Evolutionary conservation across 2,113 vertebrate species (phyloP).

Genomic region (Crocuta crocuta): DNA sequence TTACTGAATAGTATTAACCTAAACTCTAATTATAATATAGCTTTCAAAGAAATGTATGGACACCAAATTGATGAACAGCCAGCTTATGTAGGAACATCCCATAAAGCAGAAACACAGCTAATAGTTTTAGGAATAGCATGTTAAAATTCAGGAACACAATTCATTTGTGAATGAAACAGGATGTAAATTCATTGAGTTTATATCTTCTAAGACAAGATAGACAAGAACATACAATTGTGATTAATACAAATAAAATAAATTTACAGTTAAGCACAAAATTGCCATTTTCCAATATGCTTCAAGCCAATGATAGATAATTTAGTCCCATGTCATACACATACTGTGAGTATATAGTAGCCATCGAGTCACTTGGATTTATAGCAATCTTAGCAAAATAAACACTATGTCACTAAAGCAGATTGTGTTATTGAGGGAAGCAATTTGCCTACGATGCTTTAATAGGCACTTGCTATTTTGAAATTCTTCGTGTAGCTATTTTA

Average conservation of each 20-base stretch:
- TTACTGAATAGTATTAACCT: conserved; percentile 90
- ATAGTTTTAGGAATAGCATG: conserved; percentile 84
- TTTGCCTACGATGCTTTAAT: background rate
- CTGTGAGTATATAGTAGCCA: background rate
- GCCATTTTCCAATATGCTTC: background rate
- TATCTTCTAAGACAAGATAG: conserved; percentile 75
- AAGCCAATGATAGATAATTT: conserved; percentile 63
- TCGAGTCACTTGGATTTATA: background rate
- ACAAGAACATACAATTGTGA: conserved; percentile 43
- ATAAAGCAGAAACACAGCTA: conserved; percentile 90
- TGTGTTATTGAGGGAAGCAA: background rate
- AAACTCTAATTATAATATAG: conserved; percentile 91
- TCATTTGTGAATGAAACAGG: conserved; percentile 86
- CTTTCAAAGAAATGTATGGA: conserved; percentile 91
- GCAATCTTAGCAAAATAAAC: background rate
- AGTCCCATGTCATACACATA: background rate
- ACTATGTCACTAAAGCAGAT: background rate
- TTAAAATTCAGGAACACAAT: conserved; percentile 88
- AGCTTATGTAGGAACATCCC: conserved; percentile 86
- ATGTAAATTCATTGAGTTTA: conserved; percentile 84
- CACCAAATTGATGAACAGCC: conserved; percentile 89
- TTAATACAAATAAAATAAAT: conserved; percentile 76
- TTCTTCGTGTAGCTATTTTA: conserved; percentile 24
- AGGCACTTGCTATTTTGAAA: background rate
- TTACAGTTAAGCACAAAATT: conserved; percentile 74